Conservation (phyloP, 2,888 invertebrate species). For the Apamea epomidion region DNA sequence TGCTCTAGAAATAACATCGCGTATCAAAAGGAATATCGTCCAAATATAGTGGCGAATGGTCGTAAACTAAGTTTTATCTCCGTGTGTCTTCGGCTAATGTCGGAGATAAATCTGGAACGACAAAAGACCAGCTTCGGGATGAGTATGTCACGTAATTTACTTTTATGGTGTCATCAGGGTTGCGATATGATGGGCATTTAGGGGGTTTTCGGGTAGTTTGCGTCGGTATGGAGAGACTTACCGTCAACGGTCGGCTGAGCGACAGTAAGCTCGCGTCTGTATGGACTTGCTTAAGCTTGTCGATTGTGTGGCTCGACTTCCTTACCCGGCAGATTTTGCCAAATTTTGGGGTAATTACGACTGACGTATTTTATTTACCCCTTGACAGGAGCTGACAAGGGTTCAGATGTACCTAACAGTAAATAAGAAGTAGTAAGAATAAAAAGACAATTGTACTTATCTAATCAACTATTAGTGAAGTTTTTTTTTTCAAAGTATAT, state of each 20-base stretch:
- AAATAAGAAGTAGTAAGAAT: not conserved
- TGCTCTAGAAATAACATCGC: constrained; percentile 64
- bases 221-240: constrained; percentile 55
- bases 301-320: constrained; percentile 17
- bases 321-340: not conserved
- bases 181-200: constrained; percentile 66
- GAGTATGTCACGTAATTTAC: constrained; percentile 69
- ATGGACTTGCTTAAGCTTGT: not conserved
- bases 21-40: constrained; percentile 67
- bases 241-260: constrained; percentile 37
- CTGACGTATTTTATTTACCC: not conserved
- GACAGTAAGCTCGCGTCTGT: constrained; percentile 41
- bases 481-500: not conserved
- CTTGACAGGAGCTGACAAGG: not conserved
- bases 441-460: not conserved
- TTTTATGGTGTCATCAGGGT: constrained; percentile 67
- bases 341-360: not conserved
- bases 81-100: constrained; percentile 68
- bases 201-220: constrained; percentile 61
- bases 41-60: constrained; percentile 67
- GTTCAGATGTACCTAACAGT: not conserved
- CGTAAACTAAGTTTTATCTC: constrained; percentile 70
- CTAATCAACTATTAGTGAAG: not conserved
- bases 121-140: constrained; percentile 68
- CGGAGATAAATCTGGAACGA: constrained; percentile 67